These are phyloP conservation scores for Xylophagus ater DNA, from an alignment of 2,888 invertebrate genomes.

Conservation along the genomic window DNA sequence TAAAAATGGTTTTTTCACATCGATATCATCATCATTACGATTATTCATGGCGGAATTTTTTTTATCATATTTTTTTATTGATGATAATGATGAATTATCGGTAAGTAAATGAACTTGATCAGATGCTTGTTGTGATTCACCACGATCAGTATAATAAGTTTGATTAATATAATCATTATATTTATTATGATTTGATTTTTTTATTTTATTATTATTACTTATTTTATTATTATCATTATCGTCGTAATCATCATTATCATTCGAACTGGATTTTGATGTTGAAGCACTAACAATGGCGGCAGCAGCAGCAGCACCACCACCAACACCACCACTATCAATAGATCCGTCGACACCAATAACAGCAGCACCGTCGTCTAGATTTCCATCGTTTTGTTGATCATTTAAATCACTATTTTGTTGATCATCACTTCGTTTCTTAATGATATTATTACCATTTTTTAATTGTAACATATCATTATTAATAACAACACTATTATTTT, in stretches of 20 bases:
- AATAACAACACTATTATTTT: neutral
- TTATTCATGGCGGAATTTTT: no score
- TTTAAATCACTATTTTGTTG: constrained; percentile 2
- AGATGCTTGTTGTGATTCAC: constrained; percentile 13
- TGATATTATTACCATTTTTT: neutral
- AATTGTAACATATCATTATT: neutral
- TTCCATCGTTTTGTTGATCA: neutral
- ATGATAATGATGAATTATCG: constrained; percentile 1
- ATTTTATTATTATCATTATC: neutral
- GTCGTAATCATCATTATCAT: neutral
- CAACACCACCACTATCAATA: neutral
- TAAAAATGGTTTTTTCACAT: constrained; percentile 5
- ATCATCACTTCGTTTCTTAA: neutral
- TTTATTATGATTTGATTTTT: constrained; percentile 4
- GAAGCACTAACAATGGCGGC: neutral
- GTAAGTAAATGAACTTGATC: constrained; percentile 6
- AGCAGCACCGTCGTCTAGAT: neutral
- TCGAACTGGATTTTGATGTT: neutral
- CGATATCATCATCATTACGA: neutral
- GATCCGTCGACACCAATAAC: neutral
- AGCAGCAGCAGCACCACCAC: neutral
- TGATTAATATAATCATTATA: constrained; percentile 21
- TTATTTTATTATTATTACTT: constrained; percentile 2
- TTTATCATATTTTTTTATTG: neutral
- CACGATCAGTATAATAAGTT: constrained; percentile 13